Conservation (phyloP, 2,113 vertebrate genomes). For the Catharus bicknelli region DNA sequence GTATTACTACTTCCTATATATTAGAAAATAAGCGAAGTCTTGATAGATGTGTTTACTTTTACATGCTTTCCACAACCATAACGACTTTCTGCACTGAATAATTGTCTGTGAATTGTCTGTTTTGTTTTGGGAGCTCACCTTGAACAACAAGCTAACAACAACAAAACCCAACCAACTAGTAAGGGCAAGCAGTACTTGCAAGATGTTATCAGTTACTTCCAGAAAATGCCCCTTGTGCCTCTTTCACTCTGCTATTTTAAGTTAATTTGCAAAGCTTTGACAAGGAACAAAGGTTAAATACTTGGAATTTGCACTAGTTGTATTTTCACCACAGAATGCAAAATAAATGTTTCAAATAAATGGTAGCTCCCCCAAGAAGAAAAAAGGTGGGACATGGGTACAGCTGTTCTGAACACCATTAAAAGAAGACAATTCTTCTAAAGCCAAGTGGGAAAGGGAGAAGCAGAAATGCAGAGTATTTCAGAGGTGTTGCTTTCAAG, state of each 20-base stretch:
- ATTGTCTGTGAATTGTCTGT: not conserved
- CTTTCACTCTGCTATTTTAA: conserved; percentile 21
- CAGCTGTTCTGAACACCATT: not conserved
- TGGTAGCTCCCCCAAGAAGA: not conserved
- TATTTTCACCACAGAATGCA: not conserved
- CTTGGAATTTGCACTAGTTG: conserved; percentile 34
- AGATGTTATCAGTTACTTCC: conserved; percentile 22
- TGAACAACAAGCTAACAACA: conserved; percentile 22
- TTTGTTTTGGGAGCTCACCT: not conserved
- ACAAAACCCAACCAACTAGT: conserved; percentile 35
- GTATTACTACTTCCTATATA: not conserved
- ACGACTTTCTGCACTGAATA: not conserved
- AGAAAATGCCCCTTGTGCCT: not conserved
- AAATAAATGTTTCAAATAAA: not conserved
- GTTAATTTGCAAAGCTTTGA: conserved; percentile 14
- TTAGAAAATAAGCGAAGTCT: not conserved
- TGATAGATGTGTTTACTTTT: not conserved
- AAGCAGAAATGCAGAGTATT: not conserved
- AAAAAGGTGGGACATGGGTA: rapidly evolving
- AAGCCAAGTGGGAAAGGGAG: not conserved
- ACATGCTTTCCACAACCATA: not conserved
- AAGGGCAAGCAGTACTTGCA: not conserved
- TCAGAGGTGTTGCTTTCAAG: not conserved
- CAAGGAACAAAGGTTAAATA: conserved; percentile 35
- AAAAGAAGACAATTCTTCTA: not conserved